These are phyloP conservation scores for Sula dactylatra DNA, from an alignment of 2,113 vertebrate species.

Conservation along the genomic window DNA sequence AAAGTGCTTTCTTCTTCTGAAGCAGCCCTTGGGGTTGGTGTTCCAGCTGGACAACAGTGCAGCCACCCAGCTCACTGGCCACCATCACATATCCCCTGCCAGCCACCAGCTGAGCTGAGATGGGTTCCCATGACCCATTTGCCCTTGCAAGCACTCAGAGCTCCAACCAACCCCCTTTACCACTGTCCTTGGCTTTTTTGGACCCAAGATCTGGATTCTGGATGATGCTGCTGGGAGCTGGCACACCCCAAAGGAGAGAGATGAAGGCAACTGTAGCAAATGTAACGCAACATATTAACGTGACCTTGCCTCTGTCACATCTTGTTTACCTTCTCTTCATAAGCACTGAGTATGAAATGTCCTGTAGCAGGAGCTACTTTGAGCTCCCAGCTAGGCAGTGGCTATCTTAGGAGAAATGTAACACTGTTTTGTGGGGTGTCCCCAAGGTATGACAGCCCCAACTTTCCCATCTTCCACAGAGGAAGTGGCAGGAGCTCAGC, in stretches of 20 bases:
- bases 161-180: background rate
- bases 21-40: background rate
- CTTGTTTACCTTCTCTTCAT: background rate
- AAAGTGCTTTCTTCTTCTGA: background rate
- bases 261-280: background rate
- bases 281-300: background rate
- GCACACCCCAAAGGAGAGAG: background rate
- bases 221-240: background rate
- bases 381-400: background rate
- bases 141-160: background rate
- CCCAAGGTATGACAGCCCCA: fast-evolving
- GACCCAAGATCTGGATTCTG: background rate
- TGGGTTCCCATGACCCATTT: background rate
- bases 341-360: background rate
- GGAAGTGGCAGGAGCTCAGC: background rate
- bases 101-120: background rate
- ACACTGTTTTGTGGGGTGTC: background rate
- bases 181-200: background rate
- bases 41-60: background rate
- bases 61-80: background rate
- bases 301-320: background rate
- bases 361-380: background rate
- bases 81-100: background rate
- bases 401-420: background rate
- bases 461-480: too few species aligned